Evolutionary conservation across 2,888 invertebrate genomes (phyloP).

Genomic region (Schizaphis graminum): DNA sequence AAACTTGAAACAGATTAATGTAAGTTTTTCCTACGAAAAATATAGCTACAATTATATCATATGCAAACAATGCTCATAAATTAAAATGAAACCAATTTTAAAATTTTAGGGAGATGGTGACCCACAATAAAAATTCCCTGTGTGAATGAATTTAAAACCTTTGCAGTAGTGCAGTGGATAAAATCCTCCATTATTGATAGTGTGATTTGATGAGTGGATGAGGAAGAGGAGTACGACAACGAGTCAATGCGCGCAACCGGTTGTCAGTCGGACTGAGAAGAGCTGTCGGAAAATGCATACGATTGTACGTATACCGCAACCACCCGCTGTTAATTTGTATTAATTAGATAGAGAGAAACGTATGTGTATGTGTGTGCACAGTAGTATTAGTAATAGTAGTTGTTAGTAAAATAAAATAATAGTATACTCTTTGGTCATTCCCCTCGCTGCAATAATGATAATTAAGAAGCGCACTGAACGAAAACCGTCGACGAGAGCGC

Average conservation of each 20-base stretch:
- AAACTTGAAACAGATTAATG: background rate
- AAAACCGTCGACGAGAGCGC: background rate
- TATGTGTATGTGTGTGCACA: background rate
- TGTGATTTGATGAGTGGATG: background rate
- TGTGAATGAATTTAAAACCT: background rate
- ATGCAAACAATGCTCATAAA: background rate
- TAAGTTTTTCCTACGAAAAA: background rate
- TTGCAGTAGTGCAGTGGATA: background rate
- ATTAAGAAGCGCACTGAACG: background rate
- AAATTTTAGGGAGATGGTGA: background rate
- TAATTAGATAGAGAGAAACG: conserved; percentile 45
- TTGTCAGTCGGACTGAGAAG: background rate
- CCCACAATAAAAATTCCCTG: background rate
- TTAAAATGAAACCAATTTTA: background rate
- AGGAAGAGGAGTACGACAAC: background rate
- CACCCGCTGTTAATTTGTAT: conserved; percentile 58
- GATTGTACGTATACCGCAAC: background rate
- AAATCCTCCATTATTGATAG: background rate
- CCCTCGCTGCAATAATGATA: background rate
- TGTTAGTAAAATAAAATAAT: background rate
- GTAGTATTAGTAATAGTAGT: background rate
- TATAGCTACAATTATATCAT: background rate
- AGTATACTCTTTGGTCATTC: background rate
- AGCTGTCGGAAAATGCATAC: conserved; percentile 35
- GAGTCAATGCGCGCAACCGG: conserved; percentile 35